A percentile compares a stretch with the other conserved stretches of the same genome.
Evolutionary conservation across 2,888 invertebrate genomes (phyloP).

Genomic region (Calameuta filiformis): DNA sequence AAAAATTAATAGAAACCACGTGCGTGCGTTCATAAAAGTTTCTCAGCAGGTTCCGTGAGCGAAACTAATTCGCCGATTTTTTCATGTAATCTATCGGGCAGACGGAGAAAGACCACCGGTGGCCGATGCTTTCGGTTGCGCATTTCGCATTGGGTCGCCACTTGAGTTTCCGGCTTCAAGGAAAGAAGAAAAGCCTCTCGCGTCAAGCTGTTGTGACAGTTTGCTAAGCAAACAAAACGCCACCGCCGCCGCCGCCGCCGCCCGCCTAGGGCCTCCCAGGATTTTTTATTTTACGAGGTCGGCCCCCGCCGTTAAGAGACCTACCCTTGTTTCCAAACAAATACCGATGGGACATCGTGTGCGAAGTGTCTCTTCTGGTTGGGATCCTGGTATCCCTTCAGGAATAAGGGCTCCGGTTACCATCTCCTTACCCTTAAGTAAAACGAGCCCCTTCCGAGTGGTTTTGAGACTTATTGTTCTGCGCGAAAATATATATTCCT

Average conservation of each 20-base stretch:
- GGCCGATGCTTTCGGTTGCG: background rate
- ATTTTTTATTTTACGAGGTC: constrained; percentile 22
- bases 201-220: constrained; percentile 61
- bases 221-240: constrained; percentile 53
- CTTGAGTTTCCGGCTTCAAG: constrained; percentile 39
- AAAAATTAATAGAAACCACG: background rate
- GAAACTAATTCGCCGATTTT: background rate
- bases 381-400: background rate
- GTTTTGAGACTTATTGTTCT: background rate
- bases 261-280: background rate
- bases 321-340: constrained; percentile 36
- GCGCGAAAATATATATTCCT: background rate
- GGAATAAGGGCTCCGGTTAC: background rate
- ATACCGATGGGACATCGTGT: constrained; percentile 23
- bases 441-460: background rate
- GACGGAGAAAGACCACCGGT: background rate
- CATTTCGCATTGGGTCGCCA: constrained; percentile 13
- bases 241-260: constrained; percentile 22
- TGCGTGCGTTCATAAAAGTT: background rate
- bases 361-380: background rate
- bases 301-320: constrained; percentile 34
- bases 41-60: background rate
- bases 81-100: background rate
- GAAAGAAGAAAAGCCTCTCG: constrained; percentile 18
- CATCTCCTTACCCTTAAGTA: background rate